A percentile compares a stretch with the other conserved stretches of the same genome.
phyloP scores from a whole-genome alignment of 53 echinoderm and acorn worm genomes.

The Temnopleurus reevesii region DNA sequence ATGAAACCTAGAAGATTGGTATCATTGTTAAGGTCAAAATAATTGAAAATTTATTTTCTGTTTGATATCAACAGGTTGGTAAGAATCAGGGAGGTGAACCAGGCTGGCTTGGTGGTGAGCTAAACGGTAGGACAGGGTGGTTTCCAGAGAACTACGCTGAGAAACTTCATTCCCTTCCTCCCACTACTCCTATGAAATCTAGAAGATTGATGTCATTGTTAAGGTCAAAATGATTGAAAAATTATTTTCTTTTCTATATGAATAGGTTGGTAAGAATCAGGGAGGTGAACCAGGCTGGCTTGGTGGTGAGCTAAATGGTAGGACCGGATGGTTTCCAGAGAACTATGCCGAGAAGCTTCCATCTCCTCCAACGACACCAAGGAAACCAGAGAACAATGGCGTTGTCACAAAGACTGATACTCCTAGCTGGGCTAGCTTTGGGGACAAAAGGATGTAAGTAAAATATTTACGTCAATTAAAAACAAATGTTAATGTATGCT shows the following conservation, averaged over 20 bases:
- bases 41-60: no score
- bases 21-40: no score
- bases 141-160: slow-evolving; percentile 97
- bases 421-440: slow-evolving; percentile 72
- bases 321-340: slow-evolving; percentile 96
- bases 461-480: no score
- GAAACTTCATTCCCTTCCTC: slow-evolving; percentile 68
- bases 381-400: slow-evolving; percentile 34
- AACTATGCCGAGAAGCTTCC: slow-evolving; percentile 85
- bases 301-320: slow-evolving; percentile 87
- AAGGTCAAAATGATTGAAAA: background rate
- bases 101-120: slow-evolving; percentile 96
- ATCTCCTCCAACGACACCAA: slow-evolving; percentile 64
- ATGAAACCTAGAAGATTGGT: no score
- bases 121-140: slow-evolving; percentile 89
- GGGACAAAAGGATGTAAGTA: slow-evolving; percentile 51
- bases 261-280: slow-evolving; percentile 87
- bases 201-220: no score
- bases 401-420: slow-evolving; percentile 7
- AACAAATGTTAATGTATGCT: no score
- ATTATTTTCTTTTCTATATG: background rate
- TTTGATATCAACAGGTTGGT: slow-evolving; percentile 83
- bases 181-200: slow-evolving; percentile 58
- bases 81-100: slow-evolving; percentile 89
- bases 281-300: slow-evolving; percentile 97